Evolutionary conservation across 2,113 vertebrate species (phyloP).

Genomic region (Aplodontia rufa): DNA sequence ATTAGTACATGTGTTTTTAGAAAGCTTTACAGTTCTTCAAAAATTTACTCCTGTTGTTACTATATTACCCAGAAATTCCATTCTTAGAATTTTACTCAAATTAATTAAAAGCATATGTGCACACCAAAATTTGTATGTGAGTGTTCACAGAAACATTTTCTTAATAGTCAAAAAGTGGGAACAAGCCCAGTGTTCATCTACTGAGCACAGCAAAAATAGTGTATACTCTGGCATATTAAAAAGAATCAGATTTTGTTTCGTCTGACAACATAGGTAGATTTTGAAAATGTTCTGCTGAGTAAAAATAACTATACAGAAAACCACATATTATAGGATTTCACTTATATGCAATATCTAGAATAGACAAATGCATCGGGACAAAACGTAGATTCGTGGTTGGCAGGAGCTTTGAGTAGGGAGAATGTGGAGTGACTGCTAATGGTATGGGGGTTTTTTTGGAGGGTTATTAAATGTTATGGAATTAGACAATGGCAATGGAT

Average conservation of each 20-base stretch:
- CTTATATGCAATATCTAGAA: background rate
- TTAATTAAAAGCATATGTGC: background rate
- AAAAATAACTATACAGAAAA: background rate
- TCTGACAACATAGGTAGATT: background rate
- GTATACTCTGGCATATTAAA: background rate
- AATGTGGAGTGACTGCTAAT: background rate
- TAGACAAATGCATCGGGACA: background rate
- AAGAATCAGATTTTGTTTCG: background rate
- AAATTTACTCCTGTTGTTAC: background rate
- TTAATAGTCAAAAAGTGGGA: background rate
- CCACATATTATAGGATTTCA: background rate
- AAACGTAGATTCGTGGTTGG: background rate
- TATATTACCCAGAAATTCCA: background rate
- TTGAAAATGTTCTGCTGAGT: background rate
- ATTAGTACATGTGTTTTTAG: background rate
- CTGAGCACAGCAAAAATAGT: background rate
- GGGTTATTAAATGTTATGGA: background rate
- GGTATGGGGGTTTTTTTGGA: background rate
- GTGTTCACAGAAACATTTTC: background rate
- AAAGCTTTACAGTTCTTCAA: background rate
- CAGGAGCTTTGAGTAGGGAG: background rate
- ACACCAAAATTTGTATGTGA: background rate
- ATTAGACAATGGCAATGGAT: background rate
- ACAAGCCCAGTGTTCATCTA: background rate
- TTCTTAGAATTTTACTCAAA: background rate